Base-by-base conservation (phyloP, 1,140 invertebrate genomes). In the Charaxes varanes region DNA sequence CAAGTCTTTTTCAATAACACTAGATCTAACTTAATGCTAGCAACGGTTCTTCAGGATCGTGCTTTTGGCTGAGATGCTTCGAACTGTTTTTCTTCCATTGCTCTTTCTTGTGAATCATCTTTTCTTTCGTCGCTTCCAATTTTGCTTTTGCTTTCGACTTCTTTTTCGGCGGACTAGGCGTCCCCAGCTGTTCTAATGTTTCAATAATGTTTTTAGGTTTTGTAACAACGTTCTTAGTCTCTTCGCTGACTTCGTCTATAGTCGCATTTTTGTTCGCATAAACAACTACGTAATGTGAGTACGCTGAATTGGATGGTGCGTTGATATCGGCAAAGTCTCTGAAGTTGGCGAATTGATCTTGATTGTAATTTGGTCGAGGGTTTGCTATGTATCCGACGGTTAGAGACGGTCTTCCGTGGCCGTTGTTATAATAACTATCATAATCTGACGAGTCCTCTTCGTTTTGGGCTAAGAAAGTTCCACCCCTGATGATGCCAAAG, bases 311-410 rank as follows among this genome's bases (percentile, higher is more conserved):
- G 0, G 92, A 88, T 6, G 92, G 92, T 4, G 92, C 90, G 22
- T 93, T 94, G 14, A 95, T 94, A 54, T 95, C 94, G 0, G 94
- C 93, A 60, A 95, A 95, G 59, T 95, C 94, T 44, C 92, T 87
- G 82, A 95, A 95, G 61, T 95, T 94, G 2, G 93, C 92, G 57
- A 95, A 95, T 60, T 93, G 92, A 53, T 93, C 87, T 57, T 88
- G 90, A 19, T 89, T 88, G 46, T 87, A 87, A 41, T 86, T 85
- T 0, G 88, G 88, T 60, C 87, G 74, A 4, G 86, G 85, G 34
- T 87, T 88, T 0, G 77, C 73, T 18, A 78, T 76, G 23, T 83
- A 76, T n/a, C 71, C 87, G n/a, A 88, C 86, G 26, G 87, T 87
- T 4, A 84, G 73, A 2, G 88, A 86, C 2, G 90, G 90, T 32